Evolutionary conservation across 2,888 invertebrate genomes (phyloP).

Genomic region (Leptarthrus brevirostris): DNA sequence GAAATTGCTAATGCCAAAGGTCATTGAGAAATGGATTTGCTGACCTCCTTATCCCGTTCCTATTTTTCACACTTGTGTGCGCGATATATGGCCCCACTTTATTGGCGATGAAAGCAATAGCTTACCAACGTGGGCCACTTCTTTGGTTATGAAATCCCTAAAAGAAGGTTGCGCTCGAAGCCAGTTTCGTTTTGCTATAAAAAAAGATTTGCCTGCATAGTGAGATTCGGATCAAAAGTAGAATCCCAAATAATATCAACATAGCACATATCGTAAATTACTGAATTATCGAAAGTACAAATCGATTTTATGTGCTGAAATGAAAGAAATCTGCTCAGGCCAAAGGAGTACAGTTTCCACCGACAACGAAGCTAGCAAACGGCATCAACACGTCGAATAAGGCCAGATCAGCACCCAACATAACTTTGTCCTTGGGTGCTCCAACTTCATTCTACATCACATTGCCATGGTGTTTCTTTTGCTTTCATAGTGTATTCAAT

Average conservation of each 20-base stretch:
- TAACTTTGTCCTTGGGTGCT: neutral
- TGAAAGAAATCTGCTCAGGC: constrained; percentile 39
- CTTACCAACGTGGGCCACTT: constrained; percentile 30
- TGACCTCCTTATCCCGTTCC: constrained; percentile 42
- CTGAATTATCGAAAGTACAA: constrained; percentile 50
- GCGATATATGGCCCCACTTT: constrained; percentile 47
- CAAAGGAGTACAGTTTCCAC: neutral
- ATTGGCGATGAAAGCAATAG: constrained; percentile 50
- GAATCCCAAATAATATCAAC: constrained; percentile 33
- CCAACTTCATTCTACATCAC: neutral
- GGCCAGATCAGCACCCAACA: constrained; percentile 27
- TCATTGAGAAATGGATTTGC: constrained; percentile 48
- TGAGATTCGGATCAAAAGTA: constrained; percentile 10
- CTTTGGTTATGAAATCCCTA: constrained; percentile 36
- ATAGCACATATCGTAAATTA: constrained; percentile 47
- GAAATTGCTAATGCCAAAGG: constrained; percentile 50
- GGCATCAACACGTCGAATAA: neutral
- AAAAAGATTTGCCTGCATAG: constrained; percentile 28
- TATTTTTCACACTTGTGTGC: constrained; percentile 53
- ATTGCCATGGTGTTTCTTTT: neutral
- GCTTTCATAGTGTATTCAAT: neutral
- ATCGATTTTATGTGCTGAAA: constrained; percentile 48
- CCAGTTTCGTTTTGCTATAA: constrained; percentile 21
- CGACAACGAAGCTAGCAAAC: neutral
- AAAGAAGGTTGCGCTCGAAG: neutral